phyloP scores from a whole-genome alignment of 1,140 invertebrate genomes.

The Pachypeltis micranthus region DNA sequence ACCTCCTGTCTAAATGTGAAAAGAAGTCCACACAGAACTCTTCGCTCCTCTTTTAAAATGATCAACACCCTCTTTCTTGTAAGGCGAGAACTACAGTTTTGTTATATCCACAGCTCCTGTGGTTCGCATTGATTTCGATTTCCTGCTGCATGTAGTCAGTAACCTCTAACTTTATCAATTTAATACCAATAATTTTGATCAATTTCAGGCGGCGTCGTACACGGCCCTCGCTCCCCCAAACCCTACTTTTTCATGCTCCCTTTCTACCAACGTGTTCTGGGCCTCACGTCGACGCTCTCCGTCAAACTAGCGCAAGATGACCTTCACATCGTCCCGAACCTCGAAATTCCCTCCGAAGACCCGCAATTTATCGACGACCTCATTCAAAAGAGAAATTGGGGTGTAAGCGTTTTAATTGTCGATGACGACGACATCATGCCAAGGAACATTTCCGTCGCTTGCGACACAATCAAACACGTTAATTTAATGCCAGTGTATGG shows the following conservation, averaged over 20 bases:
- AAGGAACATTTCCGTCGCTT: conserved; percentile 69
- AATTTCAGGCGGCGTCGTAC: conserved; percentile 59
- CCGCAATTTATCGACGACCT: conserved; percentile 66
- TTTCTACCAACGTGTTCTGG: conserved; percentile 56
- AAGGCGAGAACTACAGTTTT: too few relatives aligned
- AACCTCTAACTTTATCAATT: too few relatives aligned
- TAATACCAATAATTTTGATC: too few relatives aligned
- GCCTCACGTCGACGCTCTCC: conserved; percentile 70
- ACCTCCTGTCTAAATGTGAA: too few relatives aligned
- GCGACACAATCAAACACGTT: conserved; percentile 59
- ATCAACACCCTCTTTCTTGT: too few relatives aligned
- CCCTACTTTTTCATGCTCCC: conserved; percentile 89
- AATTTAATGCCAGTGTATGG: conserved; percentile 95
- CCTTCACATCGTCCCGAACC: conserved; percentile 75
- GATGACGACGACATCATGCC: conserved; percentile 85
- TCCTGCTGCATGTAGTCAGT: too few relatives aligned
- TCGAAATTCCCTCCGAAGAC: conserved; percentile 78
- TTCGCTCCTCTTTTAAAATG: too few relatives aligned
- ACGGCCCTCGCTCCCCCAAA: conserved; percentile 80
- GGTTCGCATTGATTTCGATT: too few relatives aligned
- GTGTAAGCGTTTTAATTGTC: conserved; percentile 86
- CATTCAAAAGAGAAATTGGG: conserved; percentile 78
- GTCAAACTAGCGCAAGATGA: conserved; percentile 90
- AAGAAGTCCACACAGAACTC: too few relatives aligned
- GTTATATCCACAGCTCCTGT: too few relatives aligned